Evolutionary conservation across 1,140 invertebrate species (phyloP), one percentile per base, ranked within the genome.

Genomic region (Orius insidiosus): DNA sequence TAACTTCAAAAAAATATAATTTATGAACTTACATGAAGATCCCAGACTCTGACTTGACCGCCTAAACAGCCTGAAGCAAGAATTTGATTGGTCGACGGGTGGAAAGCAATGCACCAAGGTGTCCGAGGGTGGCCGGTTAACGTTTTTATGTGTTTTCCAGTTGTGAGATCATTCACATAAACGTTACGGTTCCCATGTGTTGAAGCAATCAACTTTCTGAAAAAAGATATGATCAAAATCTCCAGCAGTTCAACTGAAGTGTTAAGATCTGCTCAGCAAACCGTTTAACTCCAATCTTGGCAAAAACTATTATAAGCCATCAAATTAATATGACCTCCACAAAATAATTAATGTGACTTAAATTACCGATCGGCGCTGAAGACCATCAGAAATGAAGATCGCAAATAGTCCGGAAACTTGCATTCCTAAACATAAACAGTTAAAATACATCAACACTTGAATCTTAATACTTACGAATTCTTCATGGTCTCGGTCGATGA

Each of bases 131-230:
- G 86, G 6, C 86, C 86, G 38, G 71, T 71, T 30, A 92, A 60
- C 24, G 77, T 82, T 53, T 75, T 73, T 13, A 87, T 72, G 60
- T 85, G 79, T 59, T 81, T 80, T 1, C 85, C 82, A 53, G 71
- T 87, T 24, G 70, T 71, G 16, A 88, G 60, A 56, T 90, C 82
- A 38, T 77, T 85, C 9, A 93, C 77, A 60, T 89, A 86, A n/a
- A 93, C 78, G 60, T 83, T 82, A 58, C 90, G 86, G 63, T 93
- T 87, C 18, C 86, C 85, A 68, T 92, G 86, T 1, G 85, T 85
- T 4, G 85, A 90, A 36, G 86, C 87, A 30, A 90, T 74, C 65
- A 79, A 81, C 10, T 74, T 78, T 37, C 84, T 84, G 54, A 47
- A 66, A 60, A n/a, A n/a, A n/a, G n/a, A n/a, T n/a, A n/a, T n/a